Evolutionary conservation across 1,140 invertebrate species (phyloP), one percentile per base, ranked within the genome.

Genomic region (Acyrthosiphon pisum): DNA sequence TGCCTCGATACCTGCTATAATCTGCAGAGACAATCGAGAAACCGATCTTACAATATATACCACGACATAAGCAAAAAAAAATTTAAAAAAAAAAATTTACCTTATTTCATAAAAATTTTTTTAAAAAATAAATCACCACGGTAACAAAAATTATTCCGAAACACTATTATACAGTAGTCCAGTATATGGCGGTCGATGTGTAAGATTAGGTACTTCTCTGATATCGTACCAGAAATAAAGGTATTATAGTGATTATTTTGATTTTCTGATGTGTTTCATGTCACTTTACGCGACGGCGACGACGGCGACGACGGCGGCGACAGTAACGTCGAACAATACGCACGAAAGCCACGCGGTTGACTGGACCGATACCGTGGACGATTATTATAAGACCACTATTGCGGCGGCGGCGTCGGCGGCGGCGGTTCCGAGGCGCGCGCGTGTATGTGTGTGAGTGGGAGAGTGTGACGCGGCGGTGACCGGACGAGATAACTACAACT

Each of bases 331-430:
- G 48, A 44, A 93, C 91, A 1, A 30, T 30, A n/a, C 76, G 48
- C 91, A 86, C 81, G 46, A 50, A 93, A 93, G 81, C 91, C 91
- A 93, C 91, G 91, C 91, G 91, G 91, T 84, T 93, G 91, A 93
- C 91, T 93, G 91, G 81, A 84, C 91, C 81, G 81, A 92, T 53
- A 84, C 48, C 91, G 76, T 14, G 48, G 35, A 93, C 81, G 91
- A 86, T 93, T 93, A 84, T 84, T 93, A 93, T 53, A 93, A 93
- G 91, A 93, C n/a, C 91, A 35, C 53, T 30, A 37, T 90, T 44
- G 89, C 23, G 22, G 89, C 89, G 53, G 50, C 48, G 50, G 22
- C 37, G 91, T 48, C 20, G 23, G 30, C 50, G 50, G 23, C 56
- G 37, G 37, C 37, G 23, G 23, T 76, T 76, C 60, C 68, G 11